Percentiles rank a stretch among this genome's conserved stretches.
These are phyloP conservation scores for Tetheella fluctuosa DNA, from an alignment of 2,888 invertebrate genomes.

Conservation along the genomic window DNA sequence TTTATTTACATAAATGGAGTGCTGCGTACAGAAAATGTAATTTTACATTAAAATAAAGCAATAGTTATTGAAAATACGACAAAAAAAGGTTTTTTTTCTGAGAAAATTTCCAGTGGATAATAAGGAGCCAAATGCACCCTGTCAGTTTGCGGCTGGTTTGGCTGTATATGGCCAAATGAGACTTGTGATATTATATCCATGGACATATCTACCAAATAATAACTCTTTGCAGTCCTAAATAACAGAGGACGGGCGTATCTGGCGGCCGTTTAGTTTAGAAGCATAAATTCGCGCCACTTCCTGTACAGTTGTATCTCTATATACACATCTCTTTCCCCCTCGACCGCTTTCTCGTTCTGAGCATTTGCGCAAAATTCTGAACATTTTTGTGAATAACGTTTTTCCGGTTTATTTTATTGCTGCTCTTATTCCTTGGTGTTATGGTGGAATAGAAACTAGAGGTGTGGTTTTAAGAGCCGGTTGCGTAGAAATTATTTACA, in stretches of 20 bases:
- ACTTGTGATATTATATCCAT: no score
- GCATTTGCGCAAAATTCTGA: background rate
- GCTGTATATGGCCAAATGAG: no score
- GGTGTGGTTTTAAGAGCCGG: background rate
- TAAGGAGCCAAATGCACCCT: no score
- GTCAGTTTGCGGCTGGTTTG: no score
- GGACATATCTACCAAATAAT: background rate
- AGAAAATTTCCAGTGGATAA: no score
- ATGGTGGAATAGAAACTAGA: background rate
- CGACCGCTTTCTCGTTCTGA: background rate
- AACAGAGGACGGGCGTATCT: constrained; percentile 7
- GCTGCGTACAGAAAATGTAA: no score
- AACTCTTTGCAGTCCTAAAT: background rate
- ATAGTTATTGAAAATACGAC: no score
- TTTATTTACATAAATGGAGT: no score
- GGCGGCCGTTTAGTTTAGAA: constrained; percentile 1
- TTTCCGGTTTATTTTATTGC: constrained; percentile 6
- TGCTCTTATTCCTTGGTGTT: background rate
- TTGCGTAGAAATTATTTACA: background rate
- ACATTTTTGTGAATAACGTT: constrained; percentile 3
- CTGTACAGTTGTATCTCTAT: background rate
- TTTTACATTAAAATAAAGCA: no score
- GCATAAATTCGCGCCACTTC: constrained; percentile 3
- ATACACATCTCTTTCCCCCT: background rate
- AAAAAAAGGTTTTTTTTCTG: no score